Evolutionary conservation across 1,140 invertebrate species (phyloP).

Genomic region (Tribolium castaneum): DNA sequence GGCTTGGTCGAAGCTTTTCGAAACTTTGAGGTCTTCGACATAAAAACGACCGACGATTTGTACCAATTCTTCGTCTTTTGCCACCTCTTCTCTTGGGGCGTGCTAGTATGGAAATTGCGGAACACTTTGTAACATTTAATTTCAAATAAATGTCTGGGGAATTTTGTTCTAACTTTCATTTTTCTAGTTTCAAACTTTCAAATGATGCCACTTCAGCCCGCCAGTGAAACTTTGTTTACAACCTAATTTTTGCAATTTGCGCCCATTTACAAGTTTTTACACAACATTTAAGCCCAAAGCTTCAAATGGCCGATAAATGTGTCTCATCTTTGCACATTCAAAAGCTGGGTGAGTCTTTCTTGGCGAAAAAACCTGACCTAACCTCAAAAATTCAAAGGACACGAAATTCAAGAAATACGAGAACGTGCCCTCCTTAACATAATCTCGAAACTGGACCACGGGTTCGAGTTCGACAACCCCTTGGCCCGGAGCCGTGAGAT

Average conservation of each 20-base stretch:
- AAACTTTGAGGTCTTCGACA: conserved; percentile 46
- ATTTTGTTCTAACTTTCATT: neutral
- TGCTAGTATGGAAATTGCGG: conserved; percentile 55
- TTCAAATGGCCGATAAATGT: conserved; percentile 52
- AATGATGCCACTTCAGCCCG: neutral
- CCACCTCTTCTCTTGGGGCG: conserved; percentile 56
- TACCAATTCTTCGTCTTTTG: conserved; percentile 59
- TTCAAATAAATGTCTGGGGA: neutral
- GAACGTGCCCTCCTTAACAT: conserved; percentile 60
- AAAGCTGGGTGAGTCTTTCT: conserved; percentile 57
- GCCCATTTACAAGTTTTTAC: neutral
- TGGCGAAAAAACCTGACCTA: conserved; percentile 35
- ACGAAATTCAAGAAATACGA: conserved; percentile 62
- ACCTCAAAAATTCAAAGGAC: conserved; percentile 54
- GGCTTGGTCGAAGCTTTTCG: neutral
- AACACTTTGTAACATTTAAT: neutral
- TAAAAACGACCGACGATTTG: conserved; percentile 55
- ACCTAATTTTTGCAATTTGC: neutral
- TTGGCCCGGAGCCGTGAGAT: conserved; percentile 58
- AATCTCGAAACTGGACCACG: conserved; percentile 59
- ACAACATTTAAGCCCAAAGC: neutral
- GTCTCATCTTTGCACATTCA: conserved; percentile 58
- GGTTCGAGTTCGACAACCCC: conserved; percentile 59
- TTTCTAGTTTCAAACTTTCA: neutral
- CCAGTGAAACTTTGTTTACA: neutral